phyloP scores from a whole-genome alignment of 2,797 vertebrate species.

The Hafferia zeledoni region DNA sequence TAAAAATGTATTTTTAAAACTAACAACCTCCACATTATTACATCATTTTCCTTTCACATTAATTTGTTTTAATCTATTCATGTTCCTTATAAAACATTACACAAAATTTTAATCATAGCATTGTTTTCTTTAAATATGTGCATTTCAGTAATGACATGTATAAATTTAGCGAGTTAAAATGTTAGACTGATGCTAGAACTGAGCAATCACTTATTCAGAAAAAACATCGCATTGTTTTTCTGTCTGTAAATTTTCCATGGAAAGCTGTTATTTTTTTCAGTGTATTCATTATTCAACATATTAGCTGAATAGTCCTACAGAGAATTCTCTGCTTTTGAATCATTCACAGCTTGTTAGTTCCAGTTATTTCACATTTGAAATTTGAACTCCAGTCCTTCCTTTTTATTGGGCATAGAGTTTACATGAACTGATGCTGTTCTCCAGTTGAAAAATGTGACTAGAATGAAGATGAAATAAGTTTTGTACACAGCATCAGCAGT shows the following conservation, averaged over 20 bases:
- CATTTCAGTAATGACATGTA: slow-evolving; percentile 8
- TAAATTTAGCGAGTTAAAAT: slow-evolving; percentile 25
- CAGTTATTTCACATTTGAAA: slow-evolving; percentile 38
- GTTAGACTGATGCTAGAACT: neutral
- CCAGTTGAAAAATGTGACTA: neutral
- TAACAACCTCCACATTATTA: neutral
- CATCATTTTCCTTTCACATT: neutral
- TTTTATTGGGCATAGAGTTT: neutral
- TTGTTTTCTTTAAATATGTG: slow-evolving; percentile 11
- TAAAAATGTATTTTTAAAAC: slow-evolving; percentile 6
- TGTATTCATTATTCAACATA: neutral
- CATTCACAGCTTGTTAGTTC: slow-evolving; percentile 16
- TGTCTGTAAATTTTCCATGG: slow-evolving; percentile 11
- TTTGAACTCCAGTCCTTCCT: neutral
- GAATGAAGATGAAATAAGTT: neutral
- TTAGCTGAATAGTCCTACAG: slow-evolving; percentile 5
- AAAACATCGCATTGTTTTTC: slow-evolving; percentile 17
- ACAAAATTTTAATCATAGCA: slow-evolving; percentile 1
- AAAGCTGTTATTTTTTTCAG: slow-evolving; percentile 7
- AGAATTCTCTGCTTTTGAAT: slow-evolving; percentile 28
- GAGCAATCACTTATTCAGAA: neutral
- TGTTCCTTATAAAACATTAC: neutral
- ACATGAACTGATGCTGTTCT: neutral
- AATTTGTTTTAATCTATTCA: slow-evolving; percentile 14
- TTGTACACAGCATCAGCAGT: neutral